Base-by-base conservation (phyloP, 2,888 invertebrate species). In the Geotrupes spiniger region DNA sequence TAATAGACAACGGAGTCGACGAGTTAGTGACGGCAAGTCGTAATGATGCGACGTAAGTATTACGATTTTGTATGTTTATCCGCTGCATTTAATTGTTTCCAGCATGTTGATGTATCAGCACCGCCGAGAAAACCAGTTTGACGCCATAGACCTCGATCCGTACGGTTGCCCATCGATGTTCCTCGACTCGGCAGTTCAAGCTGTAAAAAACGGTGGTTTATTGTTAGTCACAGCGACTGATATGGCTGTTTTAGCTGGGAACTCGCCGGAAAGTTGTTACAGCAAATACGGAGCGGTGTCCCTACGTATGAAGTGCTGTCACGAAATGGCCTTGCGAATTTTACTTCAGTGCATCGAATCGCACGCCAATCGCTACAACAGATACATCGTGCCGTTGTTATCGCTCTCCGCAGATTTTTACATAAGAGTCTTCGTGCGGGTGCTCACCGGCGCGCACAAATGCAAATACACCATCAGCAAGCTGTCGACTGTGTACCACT, bases 241-340 rank as follows among this genome's bases (percentile, higher is more conserved):
- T 71, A 93, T 96, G 91, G 92, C 89, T 0, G 89, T 97, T 0
- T 72, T 99, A 36, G 96, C 96, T 47, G 99, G 99, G 0, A 97
- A 96, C 74, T 82, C 89, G 0, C 90, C 94, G 0, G 98, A 99
- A 74, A 91, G 96, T 0, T 97, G 97, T 69, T 82, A 85, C 85
- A 62, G 61, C 33, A 97, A 96, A 76, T 99, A 99, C 69, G 97
- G 97, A 0, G 84, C 95, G 1, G 76, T 95, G 46, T 89, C 97
- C 1, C 71, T 97, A 36, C 85, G 87, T 63, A 84, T 85, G 9
- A 91, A 89, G 66, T 83, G 85, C 43, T 96, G 95, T 63, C 98
- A 99, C 76, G 99, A 99, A 81, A 88, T 96, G 85, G 95, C 93
- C 0, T 70, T 99, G n/a, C 79, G 99, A 54, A 97, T 99, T 65